Base-by-base conservation (phyloP, 2,888 invertebrate species). In the Drosophila melanosoma region DNA sequence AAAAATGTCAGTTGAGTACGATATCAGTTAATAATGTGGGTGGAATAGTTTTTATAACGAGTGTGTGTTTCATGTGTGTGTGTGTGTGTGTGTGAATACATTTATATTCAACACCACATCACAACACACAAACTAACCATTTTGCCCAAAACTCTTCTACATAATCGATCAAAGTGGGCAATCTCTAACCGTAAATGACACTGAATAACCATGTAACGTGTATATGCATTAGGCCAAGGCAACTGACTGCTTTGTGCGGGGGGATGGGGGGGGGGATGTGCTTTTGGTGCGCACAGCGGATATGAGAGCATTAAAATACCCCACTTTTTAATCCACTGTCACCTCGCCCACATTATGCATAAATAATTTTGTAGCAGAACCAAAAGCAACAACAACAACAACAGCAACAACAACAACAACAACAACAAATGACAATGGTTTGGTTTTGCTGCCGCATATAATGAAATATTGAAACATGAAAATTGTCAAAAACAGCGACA, bases 401-500 rank as follows among this genome's bases (percentile, higher is more conserved):
- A 66, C 65, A 64, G 35, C 42, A 69, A 78, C 56, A 29, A 29
- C 61, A 76, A 52, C 49, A 69, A 49, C 72, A 84, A 66, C 65
- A 64, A 40, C 42, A 69, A 78, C 57, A 29, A 29, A 29, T 29
- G 40, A 57, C 81, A 81, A 73, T 68, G 73, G 70, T 68, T 65
- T 78, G 69, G 70, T 68, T 68, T 74, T 70, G 65, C 58, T 38
- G 67, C 52, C 71, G 78, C 85, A 76, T 65, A 81, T 79, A 80
- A 89, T 86, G 86, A 87, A 86, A 86, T 85, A 86, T 86, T 89
- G 88, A 86, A 86, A 86, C 89, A 89, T 85, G 86, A 87, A 86
- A 89, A 86, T 89, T 89, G 86, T 87, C 86, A 86, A 89, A 86
- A 84, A 82, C 89, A 89, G 84, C 76, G 76, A 77, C 63, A 67